These are phyloP conservation scores for Trogon melanurus DNA, from an alignment of 2,113 vertebrate species.

Conservation along the genomic window DNA sequence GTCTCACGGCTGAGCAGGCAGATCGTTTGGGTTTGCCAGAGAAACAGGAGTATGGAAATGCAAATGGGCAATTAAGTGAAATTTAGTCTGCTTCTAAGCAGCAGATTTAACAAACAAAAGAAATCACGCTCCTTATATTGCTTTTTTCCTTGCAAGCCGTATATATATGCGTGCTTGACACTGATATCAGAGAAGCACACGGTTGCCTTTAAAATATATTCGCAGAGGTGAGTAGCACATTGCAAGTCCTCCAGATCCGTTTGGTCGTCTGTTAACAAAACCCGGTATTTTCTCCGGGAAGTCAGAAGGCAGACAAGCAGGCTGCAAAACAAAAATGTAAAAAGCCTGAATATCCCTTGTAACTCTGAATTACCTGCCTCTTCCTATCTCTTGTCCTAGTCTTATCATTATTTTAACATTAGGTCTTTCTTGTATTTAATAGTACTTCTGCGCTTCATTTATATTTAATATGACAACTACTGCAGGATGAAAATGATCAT, in stretches of 20 bases:
- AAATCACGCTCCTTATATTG: not conserved
- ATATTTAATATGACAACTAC: conserved; percentile 59
- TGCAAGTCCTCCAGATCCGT: not conserved
- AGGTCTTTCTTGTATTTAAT: conserved; percentile 44
- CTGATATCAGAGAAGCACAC: not conserved
- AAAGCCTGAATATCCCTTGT: conserved; percentile 9
- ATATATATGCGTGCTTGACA: not conserved
- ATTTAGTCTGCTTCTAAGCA: conserved; percentile 13
- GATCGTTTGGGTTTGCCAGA: not conserved
- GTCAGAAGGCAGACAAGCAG: conserved; percentile 15
- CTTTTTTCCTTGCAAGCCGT: not conserved
- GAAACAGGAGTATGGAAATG: conserved; percentile 7
- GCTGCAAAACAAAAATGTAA: not conserved
- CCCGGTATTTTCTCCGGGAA: conserved; percentile 4
- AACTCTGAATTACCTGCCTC: conserved; percentile 22
- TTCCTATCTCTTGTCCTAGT: conserved; percentile 26
- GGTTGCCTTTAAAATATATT: conserved; percentile 32
- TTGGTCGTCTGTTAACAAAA: not conserved
- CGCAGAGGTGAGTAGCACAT: not conserved
- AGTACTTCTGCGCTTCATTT: conserved; percentile 45
- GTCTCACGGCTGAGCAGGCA: conserved; percentile 12
- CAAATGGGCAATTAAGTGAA: conserved; percentile 44
- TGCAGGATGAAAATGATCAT: conserved; percentile 57
- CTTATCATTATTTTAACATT: conserved; percentile 57
- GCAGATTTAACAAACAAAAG: conserved; percentile 33